Evolutionary conservation across 1,140 invertebrate genomes (phyloP).

Genomic region (Caenorhabditis remanei): DNA sequence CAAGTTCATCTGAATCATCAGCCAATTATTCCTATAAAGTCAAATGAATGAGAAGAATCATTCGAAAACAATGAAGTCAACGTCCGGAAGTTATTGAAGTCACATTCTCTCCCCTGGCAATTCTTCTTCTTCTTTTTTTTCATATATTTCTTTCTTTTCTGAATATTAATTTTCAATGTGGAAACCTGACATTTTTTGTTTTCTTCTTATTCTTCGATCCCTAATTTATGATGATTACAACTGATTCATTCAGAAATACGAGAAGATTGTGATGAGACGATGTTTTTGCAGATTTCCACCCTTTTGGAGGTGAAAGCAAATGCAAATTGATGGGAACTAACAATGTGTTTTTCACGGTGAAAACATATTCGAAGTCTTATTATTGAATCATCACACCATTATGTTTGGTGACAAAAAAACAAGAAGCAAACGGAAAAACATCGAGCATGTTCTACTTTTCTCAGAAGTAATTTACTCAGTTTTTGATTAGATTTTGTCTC

Average conservation of each 20-base stretch:
- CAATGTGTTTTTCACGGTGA: not conserved
- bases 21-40: not conserved
- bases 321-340: constrained; percentile 19
- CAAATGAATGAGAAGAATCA: not conserved
- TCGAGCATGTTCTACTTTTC: no score
- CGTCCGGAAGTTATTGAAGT: constrained; percentile 22
- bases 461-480: no score
- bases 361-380: constrained; percentile 12
- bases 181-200: constrained; percentile 15
- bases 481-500: no score
- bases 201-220: not conserved
- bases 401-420: not conserved
- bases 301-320: not conserved
- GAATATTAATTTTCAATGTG: not conserved
- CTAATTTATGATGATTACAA: constrained; percentile 23
- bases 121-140: not conserved
- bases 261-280: no score
- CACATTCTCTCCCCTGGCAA: not conserved
- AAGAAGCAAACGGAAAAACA: not conserved
- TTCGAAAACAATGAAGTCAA: constrained; percentile 2
- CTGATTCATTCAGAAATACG: not conserved
- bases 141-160: not conserved
- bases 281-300: constrained; percentile 5
- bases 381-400: constrained; percentile 28
- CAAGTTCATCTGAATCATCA: not conserved